These are phyloP conservation scores for Callipepla squamata DNA, from an alignment of 2,113 vertebrate species.

Conservation along the genomic window DNA sequence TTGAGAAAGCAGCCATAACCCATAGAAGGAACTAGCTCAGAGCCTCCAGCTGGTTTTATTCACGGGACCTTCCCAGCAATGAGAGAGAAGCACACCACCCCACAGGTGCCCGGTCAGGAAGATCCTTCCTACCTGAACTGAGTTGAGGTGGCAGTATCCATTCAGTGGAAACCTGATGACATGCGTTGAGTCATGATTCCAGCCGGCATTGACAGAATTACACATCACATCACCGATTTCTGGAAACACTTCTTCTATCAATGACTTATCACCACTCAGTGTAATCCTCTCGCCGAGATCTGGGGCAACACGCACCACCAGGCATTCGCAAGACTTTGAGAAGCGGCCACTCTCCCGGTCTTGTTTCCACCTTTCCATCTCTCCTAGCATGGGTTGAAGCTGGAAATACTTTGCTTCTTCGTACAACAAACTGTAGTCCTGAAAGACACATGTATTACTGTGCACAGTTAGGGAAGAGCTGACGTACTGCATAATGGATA, in stretches of 20 bases:
- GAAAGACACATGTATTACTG: conserved; percentile 50
- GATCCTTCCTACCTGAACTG: conserved; percentile 88
- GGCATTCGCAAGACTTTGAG: conserved; percentile 87
- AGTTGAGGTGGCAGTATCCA: conserved; percentile 94
- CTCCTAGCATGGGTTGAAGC: conserved; percentile 89
- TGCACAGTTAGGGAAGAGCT: not conserved
- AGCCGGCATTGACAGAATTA: conserved; percentile 86
- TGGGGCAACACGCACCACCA: conserved; percentile 90
- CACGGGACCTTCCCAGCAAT: not conserved
- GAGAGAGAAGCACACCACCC: not conserved
- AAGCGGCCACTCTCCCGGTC: conserved; percentile 81
- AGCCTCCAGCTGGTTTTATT: not conserved
- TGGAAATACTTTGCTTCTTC: conserved; percentile 97
- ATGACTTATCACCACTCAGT: conserved; percentile 85
- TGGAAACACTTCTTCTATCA: conserved; percentile 93
- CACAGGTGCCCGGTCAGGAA: not conserved
- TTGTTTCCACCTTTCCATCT: conserved; percentile 91
- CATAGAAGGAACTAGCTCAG: not conserved
- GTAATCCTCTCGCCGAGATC: conserved; percentile 92
- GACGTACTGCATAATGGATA: not conserved
- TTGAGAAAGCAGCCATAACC: not conserved
- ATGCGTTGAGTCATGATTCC: conserved; percentile 88
- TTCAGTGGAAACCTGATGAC: conserved; percentile 91
- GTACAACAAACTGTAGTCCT: conserved; percentile 94
- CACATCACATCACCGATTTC: conserved; percentile 90